These are phyloP conservation scores for Intellagama lesueurii DNA, from an alignment of 2,797 vertebrate genomes.

Conservation along the genomic window DNA sequence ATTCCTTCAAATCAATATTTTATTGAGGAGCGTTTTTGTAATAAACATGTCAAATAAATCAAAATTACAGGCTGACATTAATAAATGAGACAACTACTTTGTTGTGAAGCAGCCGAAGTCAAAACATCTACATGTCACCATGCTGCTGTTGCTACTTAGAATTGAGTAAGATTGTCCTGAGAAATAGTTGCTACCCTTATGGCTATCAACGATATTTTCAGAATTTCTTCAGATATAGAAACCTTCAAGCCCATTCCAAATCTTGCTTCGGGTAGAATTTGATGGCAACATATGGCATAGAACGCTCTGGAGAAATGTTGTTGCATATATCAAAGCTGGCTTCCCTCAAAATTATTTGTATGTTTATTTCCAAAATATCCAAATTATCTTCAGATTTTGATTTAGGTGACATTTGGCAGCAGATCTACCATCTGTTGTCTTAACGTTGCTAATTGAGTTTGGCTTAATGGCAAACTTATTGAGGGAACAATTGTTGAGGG, in stretches of 20 bases:
- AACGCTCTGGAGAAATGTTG: too few relatives aligned
- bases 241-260: too few relatives aligned
- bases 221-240: not conserved
- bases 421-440: not conserved
- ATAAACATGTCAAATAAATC: too few relatives aligned
- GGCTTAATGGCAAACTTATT: too few relatives aligned
- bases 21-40: not conserved
- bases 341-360: not conserved
- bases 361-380: not conserved
- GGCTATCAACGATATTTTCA: not conserved
- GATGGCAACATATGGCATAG: not conserved
- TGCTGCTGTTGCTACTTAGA: not conserved
- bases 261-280: not conserved
- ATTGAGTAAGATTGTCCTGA: not conserved
- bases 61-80: not conserved
- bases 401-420: not conserved
- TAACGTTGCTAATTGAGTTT: not conserved
- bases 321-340: not conserved
- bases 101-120: not conserved
- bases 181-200: not conserved
- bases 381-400: not conserved
- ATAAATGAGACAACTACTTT: not conserved
- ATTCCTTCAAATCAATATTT: not conserved
- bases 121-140: too few relatives aligned
- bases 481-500: not conserved